Conservation (phyloP, 1,140 invertebrate species). For the Colletes latitarsis region DNA sequence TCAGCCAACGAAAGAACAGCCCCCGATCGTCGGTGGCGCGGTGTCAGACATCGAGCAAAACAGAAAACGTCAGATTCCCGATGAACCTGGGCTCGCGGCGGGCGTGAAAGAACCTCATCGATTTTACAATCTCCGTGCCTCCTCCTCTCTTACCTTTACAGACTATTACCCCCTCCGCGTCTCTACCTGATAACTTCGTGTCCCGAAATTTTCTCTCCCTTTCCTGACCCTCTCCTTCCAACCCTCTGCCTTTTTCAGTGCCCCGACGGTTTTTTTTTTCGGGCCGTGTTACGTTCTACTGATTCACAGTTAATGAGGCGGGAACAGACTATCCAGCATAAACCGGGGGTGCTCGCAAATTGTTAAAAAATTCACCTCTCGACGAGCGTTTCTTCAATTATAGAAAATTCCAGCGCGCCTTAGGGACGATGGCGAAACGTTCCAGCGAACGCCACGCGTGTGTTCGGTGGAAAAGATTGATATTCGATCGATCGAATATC, state of each 20-base stretch:
- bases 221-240: background rate
- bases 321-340: conserved; percentile 59
- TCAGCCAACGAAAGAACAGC: background rate
- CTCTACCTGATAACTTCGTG: conserved; percentile 32
- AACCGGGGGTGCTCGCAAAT: conserved; percentile 9
- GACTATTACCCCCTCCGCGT: conserved; percentile 47
- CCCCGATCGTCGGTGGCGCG: background rate
- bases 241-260: background rate
- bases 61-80: conserved; percentile 20
- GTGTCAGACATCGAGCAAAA: background rate
- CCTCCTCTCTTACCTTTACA: conserved; percentile 45
- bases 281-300: conserved; percentile 62
- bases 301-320: conserved; percentile 76
- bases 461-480: too few relatives aligned
- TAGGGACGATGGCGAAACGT: background rate
- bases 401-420: background rate
- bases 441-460: background rate
- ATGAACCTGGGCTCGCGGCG: background rate
- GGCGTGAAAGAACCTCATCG: conserved; percentile 67
- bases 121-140: conserved; percentile 72
- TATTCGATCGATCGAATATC: too few relatives aligned
- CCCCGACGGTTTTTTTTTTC: conserved; percentile 25
- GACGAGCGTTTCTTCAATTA: background rate
- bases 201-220: conserved; percentile 34
- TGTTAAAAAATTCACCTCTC: background rate